A percentile compares a stretch with the other conserved stretches of the same genome.
Evolutionary conservation across 1,140 invertebrate genomes (phyloP).

Genomic region (Hycleus cichorii): DNA sequence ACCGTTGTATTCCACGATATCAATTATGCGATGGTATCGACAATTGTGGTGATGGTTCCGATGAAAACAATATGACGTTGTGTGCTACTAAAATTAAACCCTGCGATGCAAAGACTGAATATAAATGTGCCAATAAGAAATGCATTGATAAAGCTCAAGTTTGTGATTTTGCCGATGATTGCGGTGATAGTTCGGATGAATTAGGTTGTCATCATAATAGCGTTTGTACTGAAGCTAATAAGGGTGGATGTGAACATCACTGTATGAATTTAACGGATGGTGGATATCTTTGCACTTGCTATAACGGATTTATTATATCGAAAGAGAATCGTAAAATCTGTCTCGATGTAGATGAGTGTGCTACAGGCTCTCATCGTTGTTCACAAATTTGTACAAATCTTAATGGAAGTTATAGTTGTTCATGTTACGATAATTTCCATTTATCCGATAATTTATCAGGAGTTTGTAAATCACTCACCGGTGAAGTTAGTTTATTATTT

Average conservation of each 20-base stretch:
- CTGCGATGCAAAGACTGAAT: conserved; percentile 68
- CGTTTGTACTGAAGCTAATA: conserved; percentile 60
- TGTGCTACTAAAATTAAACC: conserved; percentile 64
- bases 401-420: conserved; percentile 87
- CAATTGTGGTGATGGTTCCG: conserved; percentile 88
- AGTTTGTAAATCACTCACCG: conserved; percentile 65
- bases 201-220: conserved; percentile 76
- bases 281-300: conserved; percentile 85
- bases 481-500: conserved; percentile 57
- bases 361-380: conserved; percentile 74
- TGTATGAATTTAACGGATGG: conserved; percentile 78
- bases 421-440: conserved; percentile 76
- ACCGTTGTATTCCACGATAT: conserved; percentile 78
- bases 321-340: conserved; percentile 68
- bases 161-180: conserved; percentile 78
- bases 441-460: conserved; percentile 67
- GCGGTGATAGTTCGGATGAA: conserved; percentile 83
- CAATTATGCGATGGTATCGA: conserved; percentile 76
- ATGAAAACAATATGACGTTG: conserved; percentile 87
- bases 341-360: conserved; percentile 87
- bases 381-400: conserved; percentile 87
- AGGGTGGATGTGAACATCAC: conserved; percentile 89
- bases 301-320: conserved; percentile 76
- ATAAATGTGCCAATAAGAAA: conserved; percentile 84
- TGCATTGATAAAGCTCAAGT: conserved; percentile 76